Evolutionary conservation across 2,797 vertebrate genomes (phyloP).

Genomic region (Pterois miles): DNA sequence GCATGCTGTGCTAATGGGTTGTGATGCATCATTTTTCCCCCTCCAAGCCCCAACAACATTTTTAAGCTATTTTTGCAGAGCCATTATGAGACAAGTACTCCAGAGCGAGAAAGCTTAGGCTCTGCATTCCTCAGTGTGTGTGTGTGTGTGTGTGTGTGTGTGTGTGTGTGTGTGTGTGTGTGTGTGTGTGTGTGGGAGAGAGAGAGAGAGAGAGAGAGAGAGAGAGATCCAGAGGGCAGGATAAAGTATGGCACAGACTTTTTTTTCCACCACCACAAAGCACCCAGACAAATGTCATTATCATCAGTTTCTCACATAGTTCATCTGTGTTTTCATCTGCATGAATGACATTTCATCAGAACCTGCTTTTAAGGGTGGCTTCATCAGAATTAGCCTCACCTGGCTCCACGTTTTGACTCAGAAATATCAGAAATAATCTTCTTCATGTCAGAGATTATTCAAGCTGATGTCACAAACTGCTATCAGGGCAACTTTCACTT

Average conservation of each 20-base stretch:
- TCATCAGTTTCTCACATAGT: slow-evolving; percentile 25
- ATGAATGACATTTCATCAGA: slow-evolving; percentile 22
- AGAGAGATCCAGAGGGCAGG: slow-evolving; percentile 33
- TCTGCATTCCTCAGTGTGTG: slow-evolving; percentile 31
- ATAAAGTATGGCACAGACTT: slow-evolving; percentile 22
- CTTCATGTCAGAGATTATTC: not conserved
- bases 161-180: slow-evolving; percentile 25
- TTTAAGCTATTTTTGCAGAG: slow-evolving; percentile 43
- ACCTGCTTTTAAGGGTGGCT: slow-evolving; percentile 9
- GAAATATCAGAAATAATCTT: not conserved
- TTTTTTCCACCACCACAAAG: slow-evolving; percentile 16
- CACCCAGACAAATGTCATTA: slow-evolving; percentile 34
- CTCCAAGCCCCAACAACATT: slow-evolving; percentile 12
- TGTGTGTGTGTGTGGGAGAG: slow-evolving; percentile 22
- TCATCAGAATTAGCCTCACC: not conserved
- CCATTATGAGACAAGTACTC: slow-evolving; percentile 59
- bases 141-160: slow-evolving; percentile 34
- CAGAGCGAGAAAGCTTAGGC: slow-evolving; percentile 33
- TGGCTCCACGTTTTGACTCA: not conserved
- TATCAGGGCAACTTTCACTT: not conserved
- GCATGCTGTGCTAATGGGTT: slow-evolving; percentile 73
- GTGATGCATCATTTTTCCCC: slow-evolving; percentile 54
- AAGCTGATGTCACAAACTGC: not conserved
- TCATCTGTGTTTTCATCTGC: slow-evolving; percentile 48
- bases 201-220: not conserved